Conservation (phyloP, 1,140 invertebrate genomes). For the Lethocerus indicus region DNA sequence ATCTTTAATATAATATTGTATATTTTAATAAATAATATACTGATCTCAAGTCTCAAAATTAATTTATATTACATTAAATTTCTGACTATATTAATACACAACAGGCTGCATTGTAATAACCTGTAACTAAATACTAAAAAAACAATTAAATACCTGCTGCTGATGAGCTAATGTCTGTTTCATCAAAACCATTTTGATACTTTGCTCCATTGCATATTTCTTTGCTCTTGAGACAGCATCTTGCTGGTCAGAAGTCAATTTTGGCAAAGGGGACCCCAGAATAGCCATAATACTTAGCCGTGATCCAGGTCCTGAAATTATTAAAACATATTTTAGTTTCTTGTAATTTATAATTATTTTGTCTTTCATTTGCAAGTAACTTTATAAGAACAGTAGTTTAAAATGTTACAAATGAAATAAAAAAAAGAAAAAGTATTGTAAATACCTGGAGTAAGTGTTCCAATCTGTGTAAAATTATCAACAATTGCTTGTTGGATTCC, state of each 20-base stretch:
- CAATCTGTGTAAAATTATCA: constrained; percentile 68
- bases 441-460: constrained; percentile 68
- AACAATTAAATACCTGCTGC: constrained; percentile 47
- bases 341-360: too few species aligned
- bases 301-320: constrained; percentile 49
- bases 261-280: constrained; percentile 58
- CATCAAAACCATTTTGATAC: constrained; percentile 96
- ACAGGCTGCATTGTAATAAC: too few species aligned
- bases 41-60: not conserved
- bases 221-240: constrained; percentile 86
- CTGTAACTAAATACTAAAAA: not conserved
- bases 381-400: too few species aligned
- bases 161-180: constrained; percentile 98
- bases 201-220: constrained; percentile 99
- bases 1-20: not conserved
- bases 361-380: too few species aligned
- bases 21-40: not conserved
- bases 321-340: not conserved
- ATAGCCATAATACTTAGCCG: constrained; percentile 32
- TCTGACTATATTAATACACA: not conserved
- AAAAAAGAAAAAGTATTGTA: constrained; percentile 18
- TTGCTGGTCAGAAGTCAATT: constrained; percentile 66
- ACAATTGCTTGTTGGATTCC: constrained; percentile 29
- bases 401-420: not conserved
- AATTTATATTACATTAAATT: not conserved